Base-by-base conservation (phyloP, 1,140 invertebrate species). In the Hetaerina americana region DNA sequence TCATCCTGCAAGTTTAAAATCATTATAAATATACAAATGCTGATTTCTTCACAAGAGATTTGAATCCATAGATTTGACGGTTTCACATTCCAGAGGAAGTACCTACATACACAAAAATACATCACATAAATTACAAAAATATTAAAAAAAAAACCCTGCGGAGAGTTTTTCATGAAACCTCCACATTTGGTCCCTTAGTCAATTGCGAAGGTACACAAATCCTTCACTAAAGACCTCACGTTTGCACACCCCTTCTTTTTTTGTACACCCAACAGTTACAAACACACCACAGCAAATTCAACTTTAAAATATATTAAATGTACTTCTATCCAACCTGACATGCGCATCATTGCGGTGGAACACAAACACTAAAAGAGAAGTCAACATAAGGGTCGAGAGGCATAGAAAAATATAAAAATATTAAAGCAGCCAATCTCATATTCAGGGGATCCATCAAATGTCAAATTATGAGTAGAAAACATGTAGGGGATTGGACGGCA, bases 81-180 rank as follows among this genome's bases (percentile, higher is more conserved):
- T 57, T 57, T 57, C 40, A 57, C 40, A 57, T n/a, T 18, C 10
- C 40, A 2, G 15, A 57, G 15, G 15, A 57, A 57, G 40, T 57
- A 57, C 22, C 40, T 57, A 57, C 40, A 57, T 57, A 57, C 40
- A 57, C 40, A 57, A 57, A 57, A 57, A 57, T 57, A 57, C 40
- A 57, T 57, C 40, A 57, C 40, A 57, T 57, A 57, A 57, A 57
- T 57, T 57, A 57, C 40, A 57, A 57, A 57, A 57, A 57, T 57
- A 57, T 57, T n/a, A n/a, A n/a, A 57, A 57, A 57, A 57, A 40
- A 57, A 57, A 57, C 40, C 40, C 40, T 57, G 40, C 40, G 22
- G 40, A 57, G 40, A 57, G 22, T 57, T 12, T 18, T 5, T 18
- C 22, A 57, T 18, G 40, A 57, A 57, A 57, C 40, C 40, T 57